phyloP scores from a whole-genome alignment of 2,888 invertebrate species.

The Ichneumon xanthorius region DNA sequence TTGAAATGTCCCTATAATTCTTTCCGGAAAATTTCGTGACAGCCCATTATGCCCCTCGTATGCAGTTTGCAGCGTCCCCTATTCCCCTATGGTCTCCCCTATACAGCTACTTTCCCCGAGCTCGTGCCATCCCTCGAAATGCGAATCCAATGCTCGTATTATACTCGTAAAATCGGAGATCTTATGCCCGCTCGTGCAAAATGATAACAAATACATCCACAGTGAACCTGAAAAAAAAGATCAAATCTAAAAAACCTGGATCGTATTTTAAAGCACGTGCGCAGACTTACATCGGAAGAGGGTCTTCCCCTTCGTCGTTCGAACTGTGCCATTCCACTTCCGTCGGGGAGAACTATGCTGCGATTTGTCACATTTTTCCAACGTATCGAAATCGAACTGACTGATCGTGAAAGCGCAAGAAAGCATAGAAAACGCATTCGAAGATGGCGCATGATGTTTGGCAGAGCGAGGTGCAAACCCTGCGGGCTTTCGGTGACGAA shows the following conservation, averaged over 20 bases:
- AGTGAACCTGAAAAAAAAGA: background rate
- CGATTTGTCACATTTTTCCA: slow-evolving; percentile 49
- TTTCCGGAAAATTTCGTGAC: background rate
- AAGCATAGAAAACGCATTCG: slow-evolving; percentile 35
- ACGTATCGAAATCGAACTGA: slow-evolving; percentile 31
- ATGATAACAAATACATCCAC: background rate
- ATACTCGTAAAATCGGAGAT: background rate
- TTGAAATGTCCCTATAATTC: background rate
- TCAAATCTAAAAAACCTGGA: background rate
- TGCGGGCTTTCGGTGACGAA: slow-evolving; percentile 50
- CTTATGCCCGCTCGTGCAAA: background rate
- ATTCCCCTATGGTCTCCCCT: background rate
- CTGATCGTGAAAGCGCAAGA: slow-evolving; percentile 47
- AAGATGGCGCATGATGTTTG: background rate
- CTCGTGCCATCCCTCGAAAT: background rate
- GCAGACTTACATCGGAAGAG: background rate
- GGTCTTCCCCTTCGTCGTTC: background rate
- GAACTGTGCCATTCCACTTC: slow-evolving; percentile 1
- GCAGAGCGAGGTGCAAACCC: background rate
- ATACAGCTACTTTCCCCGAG: background rate
- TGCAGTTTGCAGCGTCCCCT: background rate
- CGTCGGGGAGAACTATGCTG: slow-evolving; percentile 3
- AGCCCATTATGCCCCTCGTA: background rate
- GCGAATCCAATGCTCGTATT: background rate
- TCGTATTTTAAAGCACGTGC: background rate